phyloP scores from a whole-genome alignment of 2,888 invertebrate species.

The Cephus nigrinus region DNA sequence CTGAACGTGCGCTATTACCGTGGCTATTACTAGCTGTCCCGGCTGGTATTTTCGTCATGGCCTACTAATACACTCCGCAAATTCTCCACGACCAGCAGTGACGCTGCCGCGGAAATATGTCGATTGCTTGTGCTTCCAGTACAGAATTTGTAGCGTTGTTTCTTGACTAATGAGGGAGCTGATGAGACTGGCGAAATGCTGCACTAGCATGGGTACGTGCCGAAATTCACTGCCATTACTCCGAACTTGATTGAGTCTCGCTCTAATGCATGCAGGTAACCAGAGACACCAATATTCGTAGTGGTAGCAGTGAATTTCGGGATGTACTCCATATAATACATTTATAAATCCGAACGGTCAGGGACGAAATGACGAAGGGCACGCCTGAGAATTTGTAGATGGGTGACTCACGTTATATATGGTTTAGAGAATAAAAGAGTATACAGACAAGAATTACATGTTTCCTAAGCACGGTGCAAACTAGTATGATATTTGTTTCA shows the following conservation, averaged over 20 bases:
- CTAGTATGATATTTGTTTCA: not conserved
- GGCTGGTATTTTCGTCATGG: slow-evolving; percentile 48
- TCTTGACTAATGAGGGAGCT: not conserved
- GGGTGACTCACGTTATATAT: not conserved
- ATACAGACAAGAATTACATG: not conserved
- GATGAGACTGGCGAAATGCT: not conserved
- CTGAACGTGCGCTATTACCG: slow-evolving; percentile 28
- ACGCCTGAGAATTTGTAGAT: not conserved
- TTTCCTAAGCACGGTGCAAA: not conserved
- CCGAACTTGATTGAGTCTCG: no score
- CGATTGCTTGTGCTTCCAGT: not conserved
- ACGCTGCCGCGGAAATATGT: slow-evolving; percentile 38
- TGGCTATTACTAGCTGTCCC: slow-evolving; percentile 33
- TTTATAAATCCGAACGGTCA: not conserved
- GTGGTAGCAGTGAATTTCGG: no score
- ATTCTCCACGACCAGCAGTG: slow-evolving; percentile 29
- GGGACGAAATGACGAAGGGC: not conserved
- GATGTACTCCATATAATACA: not conserved
- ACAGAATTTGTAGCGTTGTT: not conserved
- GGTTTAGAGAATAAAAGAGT: not conserved
- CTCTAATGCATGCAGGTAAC: no score
- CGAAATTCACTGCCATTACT: no score
- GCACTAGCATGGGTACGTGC: not conserved
- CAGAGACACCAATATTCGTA: no score
- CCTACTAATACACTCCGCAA: slow-evolving; percentile 47